Conservation (phyloP, 2,888 invertebrate genomes). For the Trachelus stipa region DNA sequence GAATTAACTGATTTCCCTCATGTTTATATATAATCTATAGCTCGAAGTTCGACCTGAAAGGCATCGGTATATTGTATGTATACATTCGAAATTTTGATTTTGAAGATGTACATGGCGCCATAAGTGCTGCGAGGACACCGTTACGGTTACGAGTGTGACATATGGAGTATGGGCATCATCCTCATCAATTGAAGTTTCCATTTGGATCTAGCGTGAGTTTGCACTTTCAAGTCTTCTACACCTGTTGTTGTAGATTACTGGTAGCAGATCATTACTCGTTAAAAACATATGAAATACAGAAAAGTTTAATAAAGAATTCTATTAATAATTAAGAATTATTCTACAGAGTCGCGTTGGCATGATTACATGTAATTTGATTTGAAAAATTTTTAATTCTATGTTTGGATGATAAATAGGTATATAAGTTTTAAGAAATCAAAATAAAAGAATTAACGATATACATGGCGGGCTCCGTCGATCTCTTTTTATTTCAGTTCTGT, state of each 20-base stretch:
- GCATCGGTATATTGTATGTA: neutral
- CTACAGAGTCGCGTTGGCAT: neutral
- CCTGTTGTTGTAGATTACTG: no score
- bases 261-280: neutral
- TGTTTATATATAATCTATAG: neutral
- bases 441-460: neutral
- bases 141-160: constrained; percentile 81
- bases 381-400: no score
- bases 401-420: no score
- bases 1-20: neutral
- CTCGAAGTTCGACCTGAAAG: neutral
- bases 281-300: neutral
- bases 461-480: neutral
- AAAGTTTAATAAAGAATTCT: neutral
- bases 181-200: constrained; percentile 57
- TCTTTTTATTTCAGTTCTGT: constrained; percentile 15
- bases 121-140: constrained; percentile 82
- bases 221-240: neutral
- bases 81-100: neutral
- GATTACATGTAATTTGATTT: no score
- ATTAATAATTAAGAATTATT: neutral
- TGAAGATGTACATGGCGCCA: constrained; percentile 76
- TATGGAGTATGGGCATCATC: constrained; percentile 86
- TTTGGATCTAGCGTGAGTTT: constrained; percentile 8
- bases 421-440: neutral